Percentiles rank a stretch among this genome's conserved stretches.
Conservation (phyloP, 2,888 invertebrate genomes). For the Anthophora plumipes region DNA sequence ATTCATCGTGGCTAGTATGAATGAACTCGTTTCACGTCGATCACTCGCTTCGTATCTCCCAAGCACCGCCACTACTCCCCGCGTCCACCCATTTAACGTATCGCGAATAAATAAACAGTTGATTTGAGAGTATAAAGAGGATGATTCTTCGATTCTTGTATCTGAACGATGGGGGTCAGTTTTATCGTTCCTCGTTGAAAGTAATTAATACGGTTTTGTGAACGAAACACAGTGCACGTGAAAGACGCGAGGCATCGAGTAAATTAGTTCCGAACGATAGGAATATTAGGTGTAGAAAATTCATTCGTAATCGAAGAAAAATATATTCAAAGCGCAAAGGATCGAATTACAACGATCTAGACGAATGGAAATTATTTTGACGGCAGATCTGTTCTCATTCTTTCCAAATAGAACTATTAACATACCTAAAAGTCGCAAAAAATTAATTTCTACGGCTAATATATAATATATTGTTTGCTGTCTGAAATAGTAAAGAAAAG, state of each 20-base stretch:
- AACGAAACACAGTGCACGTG: slow-evolving; percentile 12
- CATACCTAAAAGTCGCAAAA: too few species aligned
- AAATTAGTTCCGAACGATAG: background rate
- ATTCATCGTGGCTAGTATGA: slow-evolving; percentile 70
- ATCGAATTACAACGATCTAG: too few species aligned
- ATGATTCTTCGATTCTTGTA: slow-evolving; percentile 55
- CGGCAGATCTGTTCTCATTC: too few species aligned
- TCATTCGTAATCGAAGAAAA: too few species aligned
- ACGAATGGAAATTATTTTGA: too few species aligned
- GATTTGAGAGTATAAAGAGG: slow-evolving; percentile 65
- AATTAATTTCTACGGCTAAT: too few species aligned
- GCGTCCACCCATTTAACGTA: slow-evolving; percentile 20
- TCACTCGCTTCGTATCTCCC: slow-evolving; percentile 66
- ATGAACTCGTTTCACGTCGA: slow-evolving; percentile 75
- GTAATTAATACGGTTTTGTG: slow-evolving; percentile 63
- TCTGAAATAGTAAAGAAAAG: too few species aligned
- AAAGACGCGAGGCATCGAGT: background rate
- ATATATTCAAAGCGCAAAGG: too few species aligned
- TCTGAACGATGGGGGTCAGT: slow-evolving; percentile 9
- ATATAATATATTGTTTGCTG: too few species aligned
- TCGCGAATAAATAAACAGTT: slow-evolving; percentile 69
- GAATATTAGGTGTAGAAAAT: too few species aligned
- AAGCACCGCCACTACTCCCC: too few species aligned
- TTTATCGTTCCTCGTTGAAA: background rate
- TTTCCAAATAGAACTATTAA: too few species aligned